phyloP scores from a whole-genome alignment of 2,888 invertebrate species.

The Halictus quadricinctus region DNA sequence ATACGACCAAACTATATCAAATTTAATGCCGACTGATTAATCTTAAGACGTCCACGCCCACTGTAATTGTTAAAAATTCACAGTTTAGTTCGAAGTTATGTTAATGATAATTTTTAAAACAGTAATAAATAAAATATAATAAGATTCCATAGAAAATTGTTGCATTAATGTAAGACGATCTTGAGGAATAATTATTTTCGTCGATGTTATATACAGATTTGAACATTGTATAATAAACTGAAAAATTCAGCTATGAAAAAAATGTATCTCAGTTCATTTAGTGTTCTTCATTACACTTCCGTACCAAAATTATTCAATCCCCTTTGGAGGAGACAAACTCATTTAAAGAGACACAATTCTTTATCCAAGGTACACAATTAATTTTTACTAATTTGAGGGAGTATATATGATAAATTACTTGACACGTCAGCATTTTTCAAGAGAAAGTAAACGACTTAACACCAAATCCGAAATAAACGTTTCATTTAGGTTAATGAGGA shows the following conservation, averaged over 20 bases:
- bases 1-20: background rate
- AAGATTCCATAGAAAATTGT: background rate
- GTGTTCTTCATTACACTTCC: no score
- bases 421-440: no score
- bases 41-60: background rate
- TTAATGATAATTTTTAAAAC: no score
- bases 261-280: no score
- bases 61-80: no score
- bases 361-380: background rate
- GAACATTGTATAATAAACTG: background rate
- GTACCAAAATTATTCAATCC: background rate
- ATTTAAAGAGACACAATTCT: background rate
- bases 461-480: background rate
- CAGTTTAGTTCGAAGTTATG: no score
- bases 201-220: background rate
- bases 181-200: background rate
- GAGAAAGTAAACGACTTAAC: background rate
- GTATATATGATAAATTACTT: no score
- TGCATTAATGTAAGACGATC: background rate
- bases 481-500: background rate
- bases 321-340: background rate
- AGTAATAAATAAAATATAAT: no score
- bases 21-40: background rate
- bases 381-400: background rate
- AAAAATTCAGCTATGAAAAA: no score